A percentile compares a stretch with the other conserved stretches of the same genome.
phyloP scores from a whole-genome alignment of 2,888 invertebrate genomes.

The Oscheius sp. region DNA sequence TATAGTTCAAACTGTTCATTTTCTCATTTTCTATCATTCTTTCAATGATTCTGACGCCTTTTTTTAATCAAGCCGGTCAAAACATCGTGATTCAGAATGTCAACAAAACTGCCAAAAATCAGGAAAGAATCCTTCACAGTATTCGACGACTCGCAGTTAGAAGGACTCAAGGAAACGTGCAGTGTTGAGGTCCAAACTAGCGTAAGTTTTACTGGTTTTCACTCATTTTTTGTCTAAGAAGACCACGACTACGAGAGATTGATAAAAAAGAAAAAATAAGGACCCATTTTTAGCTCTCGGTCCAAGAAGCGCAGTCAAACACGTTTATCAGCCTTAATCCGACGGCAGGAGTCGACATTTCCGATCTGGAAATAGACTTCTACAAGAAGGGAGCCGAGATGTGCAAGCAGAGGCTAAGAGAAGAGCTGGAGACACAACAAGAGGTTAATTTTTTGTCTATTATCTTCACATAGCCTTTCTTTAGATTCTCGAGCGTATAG shows the following conservation, averaged over 20 bases:
- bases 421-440: neutral
- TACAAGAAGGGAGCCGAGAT: conserved; percentile 1
- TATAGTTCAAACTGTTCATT: neutral
- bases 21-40: conserved; percentile 8
- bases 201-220: neutral
- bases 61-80: too few species aligned
- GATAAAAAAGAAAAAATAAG: too few species aligned
- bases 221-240: neutral
- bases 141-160: conserved; percentile 22
- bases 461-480: neutral
- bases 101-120: neutral
- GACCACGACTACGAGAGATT: neutral
- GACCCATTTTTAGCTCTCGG: neutral
- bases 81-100: conserved; percentile 18
- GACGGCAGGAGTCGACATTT: neutral
- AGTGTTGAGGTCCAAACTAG: conserved; percentile 20
- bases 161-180: neutral
- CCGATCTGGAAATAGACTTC: neutral
- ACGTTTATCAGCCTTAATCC: conserved; percentile 1
- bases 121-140: conserved; percentile 23
- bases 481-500: neutral
- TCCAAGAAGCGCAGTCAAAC: neutral
- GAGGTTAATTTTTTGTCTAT: neutral
- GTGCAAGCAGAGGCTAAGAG: neutral
- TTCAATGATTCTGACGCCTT: too few species aligned